Evolutionary conservation across 2,888 invertebrate genomes (phyloP), one percentile per base, ranked within the genome.

Genomic region (Drosophila diplacantha): DNA sequence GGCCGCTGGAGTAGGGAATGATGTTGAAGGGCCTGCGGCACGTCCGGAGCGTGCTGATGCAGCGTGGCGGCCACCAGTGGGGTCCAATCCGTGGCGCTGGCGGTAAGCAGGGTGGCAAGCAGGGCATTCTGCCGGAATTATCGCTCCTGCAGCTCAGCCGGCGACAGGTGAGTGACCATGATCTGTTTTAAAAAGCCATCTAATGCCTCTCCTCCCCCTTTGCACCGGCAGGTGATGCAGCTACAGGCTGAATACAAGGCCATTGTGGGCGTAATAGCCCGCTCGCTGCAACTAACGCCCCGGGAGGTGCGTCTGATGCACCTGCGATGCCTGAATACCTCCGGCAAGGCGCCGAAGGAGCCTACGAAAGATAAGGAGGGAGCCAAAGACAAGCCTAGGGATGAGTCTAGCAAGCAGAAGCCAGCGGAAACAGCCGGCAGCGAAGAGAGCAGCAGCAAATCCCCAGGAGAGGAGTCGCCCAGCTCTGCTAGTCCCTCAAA

Each of bases 201-300:
- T 4, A 11, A 22, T 2, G 5, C 14, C 9, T 5, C 2, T 5
- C 5, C 37, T 7, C 0, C 12, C 16, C 1, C 6, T 5, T 9
- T 12, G 5, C 5, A 3, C 24, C n/a, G 8, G 2, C 18, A 87
- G 87, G 50, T 85, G 20, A 81, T 74, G 59, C 77, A 72, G 39
- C 74, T 86, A 51, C 74, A 82, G 57, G 47, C 69, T 31, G 88
- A 88, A 74, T 87, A 87, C 58, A 87, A 84, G 49, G 85, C 88
- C 6, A 78, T 86, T 49, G 74, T 87, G 1, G 73, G 75, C 18
- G 70, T 87, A 11, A 63, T 87, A 50, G 79, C 83, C 14, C 81
- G 85, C 37, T 87, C 88, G n/a, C 68, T 86, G 56, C 73, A 81
- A 37, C 38, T 85, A 8, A 80, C 75, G 18, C 76, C 84, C 11